Evolutionary conservation across 2,888 invertebrate genomes (phyloP).

Genomic region (Melikaiella ostensackeni): DNA sequence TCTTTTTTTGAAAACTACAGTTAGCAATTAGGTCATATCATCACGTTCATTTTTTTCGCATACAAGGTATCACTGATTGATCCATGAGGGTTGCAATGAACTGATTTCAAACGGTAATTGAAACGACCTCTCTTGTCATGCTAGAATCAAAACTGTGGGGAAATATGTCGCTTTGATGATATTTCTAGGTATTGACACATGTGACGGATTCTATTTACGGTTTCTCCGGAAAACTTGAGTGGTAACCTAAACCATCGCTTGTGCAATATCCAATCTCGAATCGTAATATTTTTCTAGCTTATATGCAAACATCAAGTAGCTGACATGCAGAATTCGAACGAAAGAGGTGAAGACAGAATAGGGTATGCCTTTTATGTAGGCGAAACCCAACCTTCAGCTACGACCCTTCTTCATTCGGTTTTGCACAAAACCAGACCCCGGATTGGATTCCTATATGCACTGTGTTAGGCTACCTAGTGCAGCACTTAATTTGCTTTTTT

Average conservation of each 20-base stretch:
- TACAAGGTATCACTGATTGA: background rate
- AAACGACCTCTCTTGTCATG: constrained; percentile 14
- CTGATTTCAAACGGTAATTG: constrained; percentile 11
- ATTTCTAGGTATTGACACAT: constrained; percentile 32
- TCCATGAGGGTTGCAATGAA: background rate
- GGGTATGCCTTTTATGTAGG: background rate
- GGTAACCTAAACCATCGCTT: constrained; percentile 46
- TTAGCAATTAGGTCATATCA: constrained; percentile 17
- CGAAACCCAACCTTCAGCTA: background rate
- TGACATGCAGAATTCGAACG: background rate
- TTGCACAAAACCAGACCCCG: background rate
- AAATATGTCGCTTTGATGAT: constrained; percentile 25
- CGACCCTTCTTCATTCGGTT: background rate
- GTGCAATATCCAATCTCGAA: constrained; percentile 54
- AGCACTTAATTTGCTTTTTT: background rate
- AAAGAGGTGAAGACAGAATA: background rate
- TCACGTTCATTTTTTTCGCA: background rate
- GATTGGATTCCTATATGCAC: background rate
- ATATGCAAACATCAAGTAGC: constrained; percentile 9
- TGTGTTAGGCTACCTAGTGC: background rate
- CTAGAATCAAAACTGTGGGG: constrained; percentile 6
- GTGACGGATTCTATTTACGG: constrained; percentile 20
- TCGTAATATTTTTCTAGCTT: constrained; percentile 49
- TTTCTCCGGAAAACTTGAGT: constrained; percentile 41
- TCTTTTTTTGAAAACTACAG: background rate